Base-by-base conservation (phyloP, 2,888 invertebrate genomes). In the Rotaria sp. region DNA sequence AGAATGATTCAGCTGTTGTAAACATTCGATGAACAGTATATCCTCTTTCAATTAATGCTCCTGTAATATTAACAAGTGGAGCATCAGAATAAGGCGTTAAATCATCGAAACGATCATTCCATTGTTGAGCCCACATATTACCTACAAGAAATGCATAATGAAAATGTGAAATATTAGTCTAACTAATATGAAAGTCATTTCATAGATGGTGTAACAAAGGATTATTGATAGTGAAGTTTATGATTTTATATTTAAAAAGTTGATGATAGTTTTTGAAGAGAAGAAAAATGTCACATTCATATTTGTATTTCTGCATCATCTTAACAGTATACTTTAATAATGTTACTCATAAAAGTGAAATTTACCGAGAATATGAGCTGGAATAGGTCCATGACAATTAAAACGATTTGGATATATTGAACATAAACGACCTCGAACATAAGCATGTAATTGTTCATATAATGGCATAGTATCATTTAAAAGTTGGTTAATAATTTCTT, bases 381-480 rank as follows among this genome's bases (percentile, higher is more conserved):
- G 87, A 50, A 88, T 87, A 7, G 88, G 88, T 88, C 91, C 91
- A 24, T 59, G 84, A 30, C 55, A 26, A 38, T 35, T 18, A 24
- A 86, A 80, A 45, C 45, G 21, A 15, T 88, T 50, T 35, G 85
- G 52, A 88, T 95, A 94, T 74, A 93, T 90, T 85, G 93, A 92
- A 15, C 93, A 92, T 75, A 91, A 88, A 57, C 88, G 89, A 26
- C 88, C 87, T 48, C 91, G 86, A n/a, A 90, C 90, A 88, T 89
- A 91, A 3, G 90, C 90, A 85, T 91, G 91, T 3, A 91, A 88
- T 85, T 90, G 89, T 35, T 89, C 84, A 87, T 91, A 91, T 24
- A 91, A 86, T 13, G 91, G 91, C 45, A 88, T 87, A 26, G 91
- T 85, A 52, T 90, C 88, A 7, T 85, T 18, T 88, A 89, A 91